Evolutionary conservation across 2,888 invertebrate species (phyloP), one percentile per base, ranked within the genome.

Genomic region (Agapetus fuscipes): DNA sequence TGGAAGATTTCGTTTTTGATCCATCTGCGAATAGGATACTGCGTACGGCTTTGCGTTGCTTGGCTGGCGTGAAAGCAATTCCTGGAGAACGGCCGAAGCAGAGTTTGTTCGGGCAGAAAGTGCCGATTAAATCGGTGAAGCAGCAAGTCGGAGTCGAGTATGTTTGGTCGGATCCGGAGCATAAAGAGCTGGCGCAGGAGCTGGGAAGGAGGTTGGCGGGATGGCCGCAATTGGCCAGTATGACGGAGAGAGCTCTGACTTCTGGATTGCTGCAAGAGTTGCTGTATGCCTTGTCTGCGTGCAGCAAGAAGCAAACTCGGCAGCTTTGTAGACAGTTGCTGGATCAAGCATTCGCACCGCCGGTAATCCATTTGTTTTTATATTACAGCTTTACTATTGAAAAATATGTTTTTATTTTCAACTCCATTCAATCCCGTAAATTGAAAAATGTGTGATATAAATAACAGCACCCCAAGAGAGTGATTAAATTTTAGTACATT

Each of bases 1-100:
- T 87, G 41, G 89, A 89, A 56, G 88, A 89, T 54, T 89, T 83
- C 53, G 72, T 85, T 0, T 80, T 78, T 75, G 84, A 89, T 55
- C 63, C 65, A 0, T 85, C 82, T 48, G 86, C 82, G 0, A 87
- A 80, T 60, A 82, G 84, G 52, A 75, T 89, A 3, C 64, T 88
- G 47, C 71, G 88, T 34, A 77, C 81, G 7, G 78, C 77, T 2
- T 57, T 87, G n/a, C 74, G 78, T 54, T 78, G 76, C 51, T 60
- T 87, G 1, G 74, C 78, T 10, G 84, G 85, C 1, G 67, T 83
- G 9, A 71, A 76, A 1, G 62, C 71, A 14, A 50, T 69, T 49
- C 55, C 76, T 16, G 63, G 64, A 46, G 57, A 71, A 53, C 54
- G 71, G 55, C 58, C 62, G 4, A 67, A 59, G 57, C 62, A 56